Conservation (phyloP, 2,113 vertebrate genomes). For the Capreolus pygargus region DNA sequence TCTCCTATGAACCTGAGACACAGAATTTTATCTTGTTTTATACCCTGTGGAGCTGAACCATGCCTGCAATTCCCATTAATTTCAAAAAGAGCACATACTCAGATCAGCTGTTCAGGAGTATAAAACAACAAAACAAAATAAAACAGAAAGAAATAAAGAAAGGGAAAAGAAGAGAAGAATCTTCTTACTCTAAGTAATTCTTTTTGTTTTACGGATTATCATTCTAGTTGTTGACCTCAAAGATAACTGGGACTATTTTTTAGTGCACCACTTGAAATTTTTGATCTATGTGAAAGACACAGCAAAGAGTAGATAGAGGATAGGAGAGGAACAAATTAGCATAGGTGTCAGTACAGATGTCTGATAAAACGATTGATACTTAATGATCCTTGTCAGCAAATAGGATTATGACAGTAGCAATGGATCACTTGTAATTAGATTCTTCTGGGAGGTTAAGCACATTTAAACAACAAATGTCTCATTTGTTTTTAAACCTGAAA, state of each 20-base stretch:
- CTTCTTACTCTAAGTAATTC: not conserved
- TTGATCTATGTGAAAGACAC: not conserved
- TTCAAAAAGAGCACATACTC: constrained; percentile 14
- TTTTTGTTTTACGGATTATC: not conserved
- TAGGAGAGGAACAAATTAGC: not conserved
- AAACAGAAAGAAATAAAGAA: not conserved
- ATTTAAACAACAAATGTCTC: not conserved
- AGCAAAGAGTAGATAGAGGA: not conserved
- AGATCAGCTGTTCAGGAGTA: not conserved
- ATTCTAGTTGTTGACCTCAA: not conserved
- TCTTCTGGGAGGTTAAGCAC: not conserved
- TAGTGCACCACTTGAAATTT: not conserved
- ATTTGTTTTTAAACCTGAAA: not conserved
- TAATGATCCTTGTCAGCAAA: not conserved
- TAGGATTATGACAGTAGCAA: not conserved
- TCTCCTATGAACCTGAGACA: not conserved
- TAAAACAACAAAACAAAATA: not conserved
- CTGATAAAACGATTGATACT: not conserved
- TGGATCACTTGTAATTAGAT: constrained; percentile 5
- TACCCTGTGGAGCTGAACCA: not conserved
- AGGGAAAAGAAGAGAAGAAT: not conserved
- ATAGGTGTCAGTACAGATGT: not conserved
- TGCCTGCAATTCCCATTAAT: not conserved
- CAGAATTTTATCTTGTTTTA: constrained; percentile 36
- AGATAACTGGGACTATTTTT: constrained; percentile 23